phyloP scores from a whole-genome alignment of 2,797 vertebrate species.

The Chiloscyllium punctatum region DNA sequence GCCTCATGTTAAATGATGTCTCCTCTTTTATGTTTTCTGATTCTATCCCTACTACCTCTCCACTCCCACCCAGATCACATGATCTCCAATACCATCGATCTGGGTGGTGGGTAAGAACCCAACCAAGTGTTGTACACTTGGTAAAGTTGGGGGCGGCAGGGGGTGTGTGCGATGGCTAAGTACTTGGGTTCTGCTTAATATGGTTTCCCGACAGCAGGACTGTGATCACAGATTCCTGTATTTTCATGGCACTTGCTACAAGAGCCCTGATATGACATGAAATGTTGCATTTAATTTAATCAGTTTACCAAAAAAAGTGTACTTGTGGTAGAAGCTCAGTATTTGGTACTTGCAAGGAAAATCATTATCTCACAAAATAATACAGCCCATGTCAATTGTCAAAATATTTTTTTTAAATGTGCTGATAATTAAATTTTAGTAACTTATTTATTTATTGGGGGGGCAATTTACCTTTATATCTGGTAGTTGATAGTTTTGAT shows the following conservation, averaged over 20 bases:
- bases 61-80: background rate
- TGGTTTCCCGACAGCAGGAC: background rate
- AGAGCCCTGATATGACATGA: background rate
- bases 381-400: background rate
- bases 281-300: background rate
- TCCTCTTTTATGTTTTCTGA: background rate
- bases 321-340: background rate
- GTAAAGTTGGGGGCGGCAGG: background rate
- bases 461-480: conserved; percentile 5
- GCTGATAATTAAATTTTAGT: conserved; percentile 11
- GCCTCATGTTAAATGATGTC: background rate
- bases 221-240: background rate
- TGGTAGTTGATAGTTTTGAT: background rate
- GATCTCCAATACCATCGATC: background rate
- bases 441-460: conserved; percentile 38
- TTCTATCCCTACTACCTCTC: background rate
- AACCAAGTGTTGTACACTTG: background rate
- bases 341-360: background rate
- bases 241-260: background rate
- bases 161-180: background rate
- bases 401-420: background rate
- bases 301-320: background rate
- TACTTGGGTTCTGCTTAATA: background rate
- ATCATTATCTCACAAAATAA: background rate
- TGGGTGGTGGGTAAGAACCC: background rate